Conservation (phyloP, 1,140 invertebrate species). For the Venustaconcha ellipsiformis region DNA sequence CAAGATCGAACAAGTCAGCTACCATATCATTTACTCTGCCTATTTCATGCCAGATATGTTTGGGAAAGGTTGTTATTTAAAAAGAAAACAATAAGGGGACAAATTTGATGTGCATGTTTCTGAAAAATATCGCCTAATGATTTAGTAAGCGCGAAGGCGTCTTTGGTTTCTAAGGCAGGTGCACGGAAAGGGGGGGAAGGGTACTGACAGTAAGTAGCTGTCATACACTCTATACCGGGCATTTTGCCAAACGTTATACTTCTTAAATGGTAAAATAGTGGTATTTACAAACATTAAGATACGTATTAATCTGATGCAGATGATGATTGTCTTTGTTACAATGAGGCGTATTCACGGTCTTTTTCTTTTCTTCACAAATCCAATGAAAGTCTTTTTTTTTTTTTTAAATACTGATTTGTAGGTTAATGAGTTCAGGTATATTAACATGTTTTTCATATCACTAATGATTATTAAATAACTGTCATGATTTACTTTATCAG, state of each 20-base stretch:
- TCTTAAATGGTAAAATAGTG: not conserved
- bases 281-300: not conserved
- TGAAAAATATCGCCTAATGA: too few species aligned
- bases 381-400: too few species aligned
- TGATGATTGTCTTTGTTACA: not conserved
- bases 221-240: not conserved
- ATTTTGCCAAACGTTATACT: slow-evolving; percentile 25
- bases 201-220: too few species aligned
- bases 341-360: not conserved
- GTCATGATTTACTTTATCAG: too few species aligned
- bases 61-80: slow-evolving; percentile 54
- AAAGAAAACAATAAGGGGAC: too few species aligned
- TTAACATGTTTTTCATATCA: too few species aligned
- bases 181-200: too few species aligned
- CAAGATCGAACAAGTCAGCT: slow-evolving; percentile 51
- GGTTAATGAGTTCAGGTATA: too few species aligned
- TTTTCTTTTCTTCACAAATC: too few species aligned
- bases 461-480: too few species aligned
- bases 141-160: slow-evolving; percentile 9
- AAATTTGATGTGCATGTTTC: too few species aligned
- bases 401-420: too few species aligned
- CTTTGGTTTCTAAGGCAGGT: slow-evolving; percentile 16
- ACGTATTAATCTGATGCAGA: not conserved
- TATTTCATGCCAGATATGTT: slow-evolving; percentile 63
- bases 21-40: slow-evolving; percentile 62